Evolutionary conservation across 2,113 vertebrate species (phyloP).

Genomic region (Chroicocephalus ridibundus): DNA sequence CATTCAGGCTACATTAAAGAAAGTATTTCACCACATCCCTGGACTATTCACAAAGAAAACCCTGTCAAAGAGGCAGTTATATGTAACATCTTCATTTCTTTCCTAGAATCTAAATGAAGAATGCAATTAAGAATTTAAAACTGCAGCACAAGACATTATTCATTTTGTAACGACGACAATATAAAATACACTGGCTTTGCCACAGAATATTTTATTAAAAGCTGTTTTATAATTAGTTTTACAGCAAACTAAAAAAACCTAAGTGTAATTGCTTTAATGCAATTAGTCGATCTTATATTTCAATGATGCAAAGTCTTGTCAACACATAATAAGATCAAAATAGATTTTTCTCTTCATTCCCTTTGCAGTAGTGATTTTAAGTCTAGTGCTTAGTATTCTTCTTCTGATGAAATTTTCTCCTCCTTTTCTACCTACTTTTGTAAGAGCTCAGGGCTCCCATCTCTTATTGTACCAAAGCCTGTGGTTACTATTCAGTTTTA

Average conservation of each 20-base stretch:
- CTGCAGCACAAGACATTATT: background rate
- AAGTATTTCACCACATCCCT: background rate
- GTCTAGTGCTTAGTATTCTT: background rate
- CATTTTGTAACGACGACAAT: background rate
- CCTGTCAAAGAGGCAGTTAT: background rate
- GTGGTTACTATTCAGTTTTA: background rate
- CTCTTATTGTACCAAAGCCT: background rate
- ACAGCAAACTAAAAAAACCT: background rate
- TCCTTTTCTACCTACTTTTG: background rate
- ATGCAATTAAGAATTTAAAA: conserved; percentile 9
- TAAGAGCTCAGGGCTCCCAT: background rate
- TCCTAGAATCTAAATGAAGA: background rate
- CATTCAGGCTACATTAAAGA: background rate
- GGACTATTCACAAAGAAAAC: background rate
- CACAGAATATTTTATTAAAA: conserved; percentile 45
- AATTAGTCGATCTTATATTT: conserved; percentile 33
- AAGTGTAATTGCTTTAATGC: conserved; percentile 39
- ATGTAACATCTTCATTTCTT: background rate
- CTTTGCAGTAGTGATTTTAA: background rate
- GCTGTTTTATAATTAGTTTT: conserved; percentile 44
- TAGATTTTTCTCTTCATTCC: conserved; percentile 20
- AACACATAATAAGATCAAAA: conserved; percentile 43
- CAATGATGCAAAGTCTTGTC: conserved; percentile 31
- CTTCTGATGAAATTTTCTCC: background rate
- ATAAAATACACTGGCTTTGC: conserved; percentile 19